Conservation (phyloP, 1,140 invertebrate species). For the Leptopilina boulardi region DNA sequence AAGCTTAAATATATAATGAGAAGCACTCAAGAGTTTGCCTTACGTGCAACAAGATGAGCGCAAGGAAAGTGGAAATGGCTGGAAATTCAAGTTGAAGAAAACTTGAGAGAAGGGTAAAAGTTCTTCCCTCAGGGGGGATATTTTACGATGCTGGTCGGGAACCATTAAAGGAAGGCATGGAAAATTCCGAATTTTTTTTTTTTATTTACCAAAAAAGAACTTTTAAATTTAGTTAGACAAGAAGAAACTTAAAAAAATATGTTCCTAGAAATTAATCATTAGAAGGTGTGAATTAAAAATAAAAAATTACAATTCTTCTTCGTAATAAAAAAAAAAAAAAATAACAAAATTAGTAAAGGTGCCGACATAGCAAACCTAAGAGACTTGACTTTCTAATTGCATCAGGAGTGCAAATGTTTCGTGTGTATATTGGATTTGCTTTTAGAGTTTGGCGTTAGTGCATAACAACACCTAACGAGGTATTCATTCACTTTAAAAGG, state of each 20-base stretch:
- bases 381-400: conserved; percentile 21
- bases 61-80: background rate
- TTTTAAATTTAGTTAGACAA: too few species aligned
- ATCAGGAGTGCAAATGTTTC: background rate
- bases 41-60: background rate
- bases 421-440: conserved; percentile 1
- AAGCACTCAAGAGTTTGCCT: background rate
- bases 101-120: background rate
- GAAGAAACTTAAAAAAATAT: too few species aligned
- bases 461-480: conserved; percentile 13
- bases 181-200: background rate
- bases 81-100: background rate
- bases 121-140: conserved; percentile 5
- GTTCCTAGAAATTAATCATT: too few species aligned
- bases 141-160: background rate
- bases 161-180: background rate
- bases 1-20: background rate
- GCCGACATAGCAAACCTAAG: background rate
- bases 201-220: too few species aligned
- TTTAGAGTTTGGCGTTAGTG: background rate
- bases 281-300: too few species aligned
- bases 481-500: background rate
- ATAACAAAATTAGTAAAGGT: background rate
- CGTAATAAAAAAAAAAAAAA: background rate
- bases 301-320: too few species aligned